phyloP scores from a whole-genome alignment of 2,888 invertebrate species.

The Rhamphomyia laevipes region DNA sequence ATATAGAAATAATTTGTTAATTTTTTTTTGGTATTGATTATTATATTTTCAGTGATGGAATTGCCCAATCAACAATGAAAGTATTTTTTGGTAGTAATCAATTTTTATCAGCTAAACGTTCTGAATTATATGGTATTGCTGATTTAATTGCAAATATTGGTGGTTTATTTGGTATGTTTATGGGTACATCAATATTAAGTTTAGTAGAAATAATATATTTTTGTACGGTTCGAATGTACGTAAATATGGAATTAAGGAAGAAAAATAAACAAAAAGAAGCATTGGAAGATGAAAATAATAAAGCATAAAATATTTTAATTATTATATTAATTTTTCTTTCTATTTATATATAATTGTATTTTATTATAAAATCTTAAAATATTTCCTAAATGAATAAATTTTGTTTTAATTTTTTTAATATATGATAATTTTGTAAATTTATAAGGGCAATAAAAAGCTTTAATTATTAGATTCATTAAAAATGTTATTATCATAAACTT shows the following conservation, averaged over 20 bases:
- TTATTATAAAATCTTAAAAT: too few species aligned
- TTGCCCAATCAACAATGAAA: background rate
- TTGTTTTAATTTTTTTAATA: too few species aligned
- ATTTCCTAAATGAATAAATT: too few species aligned
- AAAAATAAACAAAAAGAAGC: background rate
- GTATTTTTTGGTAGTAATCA: conserved; percentile 32
- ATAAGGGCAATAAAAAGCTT: too few species aligned
- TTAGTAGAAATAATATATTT: conserved; percentile 39
- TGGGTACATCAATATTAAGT: conserved; percentile 17
- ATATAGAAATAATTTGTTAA: background rate
- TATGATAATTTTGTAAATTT: too few species aligned
- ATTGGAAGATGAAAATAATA: too few species aligned
- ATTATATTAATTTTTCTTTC: too few species aligned
- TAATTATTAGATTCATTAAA: too few species aligned
- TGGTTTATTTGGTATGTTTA: conserved; percentile 40
- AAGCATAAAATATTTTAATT: too few species aligned
- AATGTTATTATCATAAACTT: too few species aligned
- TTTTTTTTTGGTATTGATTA: background rate
- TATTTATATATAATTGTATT: too few species aligned
- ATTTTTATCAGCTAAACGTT: conserved; percentile 46
- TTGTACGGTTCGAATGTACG: conserved; percentile 32
- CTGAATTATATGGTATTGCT: conserved; percentile 47
- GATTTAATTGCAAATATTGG: conserved; percentile 52
- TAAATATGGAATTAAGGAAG: conserved; percentile 28
- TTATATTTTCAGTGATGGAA: background rate